phyloP scores from a whole-genome alignment of 2,113 vertebrate species.

The Sinocyclocheilus grahami region DNA sequence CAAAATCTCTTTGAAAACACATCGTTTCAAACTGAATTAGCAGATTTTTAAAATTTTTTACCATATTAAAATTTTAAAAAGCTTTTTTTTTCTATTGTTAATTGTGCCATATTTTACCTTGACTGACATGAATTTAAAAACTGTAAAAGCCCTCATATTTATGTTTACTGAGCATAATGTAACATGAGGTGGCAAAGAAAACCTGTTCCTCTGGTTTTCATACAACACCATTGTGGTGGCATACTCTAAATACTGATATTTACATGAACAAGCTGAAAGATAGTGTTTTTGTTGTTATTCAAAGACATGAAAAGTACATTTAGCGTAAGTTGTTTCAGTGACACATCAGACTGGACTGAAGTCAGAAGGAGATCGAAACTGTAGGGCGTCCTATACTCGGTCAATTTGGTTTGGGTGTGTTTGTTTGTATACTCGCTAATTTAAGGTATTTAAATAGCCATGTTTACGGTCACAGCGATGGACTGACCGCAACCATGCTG shows the following conservation, averaged over 20 bases:
- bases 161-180: background rate
- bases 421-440: background rate
- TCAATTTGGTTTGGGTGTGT: conserved; percentile 8
- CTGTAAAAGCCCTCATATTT: background rate
- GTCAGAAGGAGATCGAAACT: background rate
- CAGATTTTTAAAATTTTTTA: background rate
- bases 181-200: background rate
- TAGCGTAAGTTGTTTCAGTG: background rate
- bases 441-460: conserved; percentile 3
- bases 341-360: background rate
- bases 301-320: background rate
- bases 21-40: background rate
- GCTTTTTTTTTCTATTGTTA: too few relatives aligned
- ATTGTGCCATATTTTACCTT: background rate
- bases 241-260: background rate
- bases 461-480: background rate
- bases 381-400: background rate
- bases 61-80: background rate
- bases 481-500: background rate
- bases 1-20: background rate
- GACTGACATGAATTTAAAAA: background rate
- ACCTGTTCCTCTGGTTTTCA: background rate
- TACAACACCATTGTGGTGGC: too few relatives aligned
- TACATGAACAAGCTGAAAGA: background rate
- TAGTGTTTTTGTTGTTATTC: background rate